Evolutionary conservation across 1,140 invertebrate genomes (phyloP), one percentile per base, ranked within the genome.

Genomic region (Adelges cooleyi): DNA sequence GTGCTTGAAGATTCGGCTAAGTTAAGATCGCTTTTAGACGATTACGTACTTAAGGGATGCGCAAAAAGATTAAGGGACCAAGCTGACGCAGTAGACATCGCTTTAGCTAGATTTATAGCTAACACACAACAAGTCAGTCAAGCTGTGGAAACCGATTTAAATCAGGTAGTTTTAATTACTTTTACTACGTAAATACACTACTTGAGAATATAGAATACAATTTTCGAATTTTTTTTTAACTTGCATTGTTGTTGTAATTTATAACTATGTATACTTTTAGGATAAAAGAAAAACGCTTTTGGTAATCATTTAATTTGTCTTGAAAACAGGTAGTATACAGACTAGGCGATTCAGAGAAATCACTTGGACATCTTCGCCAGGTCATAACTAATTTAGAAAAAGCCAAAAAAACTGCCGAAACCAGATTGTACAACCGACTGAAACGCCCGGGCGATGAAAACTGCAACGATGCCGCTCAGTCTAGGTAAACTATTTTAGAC

Each of bases 391-490:
- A 81, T 69, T 79, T 87, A 71, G 84, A 89, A 69, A 75, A 79
- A 9, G 81, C 83, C 3, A 82, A 87, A 80, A 89, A 89, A 73
- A 79, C 86, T 23, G 86, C 85, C 17, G 86, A 90, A 74, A 89
- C 86, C 0, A 79, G 86, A 68, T 76, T 90, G 56, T 80, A 86
- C 70, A 85, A 87, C 69, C 78, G 86, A 66, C 78, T 81, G 40
- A 77, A 78, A 59, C 75, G 83, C 33, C 83, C 84, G 17, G 77
- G 82, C 42, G 81, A 86, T 9, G 87, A 89, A 74, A 86, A 79
- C 69, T 86, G 85, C 65, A 76, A 85, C 49, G 87, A 89, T 72
- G 73, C 75, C 33, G 77, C 84, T 15, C 85, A 88, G 74, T 78
- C 81, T 67, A 81, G 83, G 75, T 81, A 74, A 33, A n/a, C n/a